Base-by-base conservation (phyloP, 1,140 invertebrate genomes). In the Drosophila gunungcola region DNA sequence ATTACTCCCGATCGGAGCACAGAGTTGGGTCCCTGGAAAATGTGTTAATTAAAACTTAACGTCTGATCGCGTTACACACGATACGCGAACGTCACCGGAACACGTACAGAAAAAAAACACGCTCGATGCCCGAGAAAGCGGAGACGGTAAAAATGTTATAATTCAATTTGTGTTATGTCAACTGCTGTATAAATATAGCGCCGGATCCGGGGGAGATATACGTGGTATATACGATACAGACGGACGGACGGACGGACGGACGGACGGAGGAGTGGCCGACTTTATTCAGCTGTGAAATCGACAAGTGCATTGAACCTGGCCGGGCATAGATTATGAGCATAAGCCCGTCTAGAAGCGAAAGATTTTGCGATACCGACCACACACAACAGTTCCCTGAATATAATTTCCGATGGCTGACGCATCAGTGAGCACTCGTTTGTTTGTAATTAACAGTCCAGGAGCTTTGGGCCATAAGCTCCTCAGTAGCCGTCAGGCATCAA, bases 31-130 rank as follows among this genome's bases (percentile, higher is more conserved):
- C 16, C 10, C 27, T 27, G 41, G 61, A 70, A 73, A 88, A 88
- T 77, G 83, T 88, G 83, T 83, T 88, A 88, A 88, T 88, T 83
- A 88, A 88, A 88, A 79, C 49, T 65, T 82, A 89, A 89, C 83
- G 83, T 83, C 74, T 58, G 75, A 79, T 64, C 73, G 77, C 73
- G 75, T 86, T 73, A 54, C 55, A 43, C 65, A 73, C 65, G 45
- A 70, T 32, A 32, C 29, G 29, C 29, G 29, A 70, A 70, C 53
- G 38, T 52, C 46, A 64, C 52, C 55, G 48, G 51, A 62, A 62
- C 32, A 60, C 10, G 42, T 29, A 49, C 67, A 54, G 16, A 45
- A 45, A 67, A 56, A 39, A 32, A n/a, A 21, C 16, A 32, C 29
- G 29, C 29, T 7, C 29, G 29, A 32, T 38, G 38, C 11, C 45